These are phyloP conservation scores for Camelus bactrianus DNA, from an alignment of 2,113 vertebrate species.

Conservation along the genomic window DNA sequence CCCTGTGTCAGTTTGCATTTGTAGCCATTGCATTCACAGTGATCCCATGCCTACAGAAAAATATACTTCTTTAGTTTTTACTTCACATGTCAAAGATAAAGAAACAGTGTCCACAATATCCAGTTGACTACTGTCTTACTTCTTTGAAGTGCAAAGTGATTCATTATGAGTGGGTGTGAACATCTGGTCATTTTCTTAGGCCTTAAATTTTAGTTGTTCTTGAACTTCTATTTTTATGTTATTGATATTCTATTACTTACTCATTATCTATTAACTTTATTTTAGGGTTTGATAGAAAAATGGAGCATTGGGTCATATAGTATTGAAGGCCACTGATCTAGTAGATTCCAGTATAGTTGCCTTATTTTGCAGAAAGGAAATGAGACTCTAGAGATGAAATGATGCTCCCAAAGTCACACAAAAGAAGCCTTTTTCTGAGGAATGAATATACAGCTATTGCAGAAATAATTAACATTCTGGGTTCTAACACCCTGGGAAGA, in stretches of 20 bases:
- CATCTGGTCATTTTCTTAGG: background rate
- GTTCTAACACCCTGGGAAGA: background rate
- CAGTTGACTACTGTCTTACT: background rate
- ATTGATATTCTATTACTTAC: slow-evolving; percentile 9
- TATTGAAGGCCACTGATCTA: background rate
- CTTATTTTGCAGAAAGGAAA: background rate
- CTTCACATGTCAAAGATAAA: background rate
- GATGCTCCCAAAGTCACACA: background rate
- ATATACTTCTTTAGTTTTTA: background rate
- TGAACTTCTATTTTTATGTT: slow-evolving; percentile 43
- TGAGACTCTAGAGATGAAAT: slow-evolving; percentile 12
- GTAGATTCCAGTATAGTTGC: background rate
- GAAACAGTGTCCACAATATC: background rate
- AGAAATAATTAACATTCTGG: background rate
- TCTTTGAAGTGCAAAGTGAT: background rate
- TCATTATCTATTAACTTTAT: background rate
- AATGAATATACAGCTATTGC: background rate
- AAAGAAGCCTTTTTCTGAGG: background rate
- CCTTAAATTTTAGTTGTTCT: background rate
- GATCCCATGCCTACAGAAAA: background rate
- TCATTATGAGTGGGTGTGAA: background rate
- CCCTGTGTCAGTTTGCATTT: background rate
- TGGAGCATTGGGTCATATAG: background rate
- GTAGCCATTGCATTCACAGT: background rate
- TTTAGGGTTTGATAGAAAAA: slow-evolving; percentile 53